phyloP scores from a whole-genome alignment of 64 coral and sea anemone species.

The Anthopleura sola region DNA sequence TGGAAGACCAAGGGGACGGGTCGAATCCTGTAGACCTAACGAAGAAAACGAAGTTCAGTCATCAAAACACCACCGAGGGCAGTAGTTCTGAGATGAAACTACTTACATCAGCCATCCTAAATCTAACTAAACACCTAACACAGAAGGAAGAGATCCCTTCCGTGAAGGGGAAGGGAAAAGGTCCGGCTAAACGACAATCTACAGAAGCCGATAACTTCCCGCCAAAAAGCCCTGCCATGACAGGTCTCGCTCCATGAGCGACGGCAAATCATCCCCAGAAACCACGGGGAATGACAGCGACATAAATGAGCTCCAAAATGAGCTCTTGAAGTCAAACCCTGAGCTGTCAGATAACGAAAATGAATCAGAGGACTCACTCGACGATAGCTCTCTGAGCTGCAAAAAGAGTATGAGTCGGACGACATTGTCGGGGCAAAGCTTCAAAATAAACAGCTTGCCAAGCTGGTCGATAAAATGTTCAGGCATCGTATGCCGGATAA shows the following conservation, averaged over 20 bases:
- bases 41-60: neutral
- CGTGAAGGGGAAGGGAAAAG: no score
- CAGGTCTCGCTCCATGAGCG: no score
- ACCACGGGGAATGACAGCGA: no score
- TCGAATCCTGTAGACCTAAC: no score
- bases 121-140: neutral
- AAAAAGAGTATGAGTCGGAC: slow-evolving; percentile 14
- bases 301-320: no score
- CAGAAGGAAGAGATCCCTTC: no score
- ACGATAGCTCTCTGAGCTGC: neutral
- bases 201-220: neutral
- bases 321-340: no score
- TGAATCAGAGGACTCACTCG: slow-evolving; percentile 9
- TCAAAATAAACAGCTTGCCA: slow-evolving; percentile 25
- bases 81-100: slow-evolving; percentile 7
- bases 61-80: neutral
- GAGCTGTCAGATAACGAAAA: neutral
- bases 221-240: neutral
- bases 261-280: no score
- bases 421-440: neutral
- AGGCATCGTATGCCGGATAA: neutral
- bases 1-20: no score
- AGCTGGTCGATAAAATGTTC: slow-evolving; percentile 38
- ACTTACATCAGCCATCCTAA: neutral
- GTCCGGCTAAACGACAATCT: no score